Base-by-base conservation (phyloP, 2,888 invertebrate genomes). In the Mellilla xanthometata region DNA sequence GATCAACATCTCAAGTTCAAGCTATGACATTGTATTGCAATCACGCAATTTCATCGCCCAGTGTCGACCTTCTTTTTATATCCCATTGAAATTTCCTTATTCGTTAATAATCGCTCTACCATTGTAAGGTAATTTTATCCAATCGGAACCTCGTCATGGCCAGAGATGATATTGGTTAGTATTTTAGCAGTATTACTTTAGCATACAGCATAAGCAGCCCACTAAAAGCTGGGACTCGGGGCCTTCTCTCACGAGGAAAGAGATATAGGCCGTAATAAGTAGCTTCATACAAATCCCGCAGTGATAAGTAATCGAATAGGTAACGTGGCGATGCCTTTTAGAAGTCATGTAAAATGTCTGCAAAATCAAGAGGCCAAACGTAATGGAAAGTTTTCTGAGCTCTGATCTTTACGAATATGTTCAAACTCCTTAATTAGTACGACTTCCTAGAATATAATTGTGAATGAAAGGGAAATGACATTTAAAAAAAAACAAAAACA, bases 51-150 rank as follows among this genome's bases (percentile, higher is more conserved):
- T 44, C 38, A 28, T 27, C 9, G 3, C 10, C 10, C 12, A 9
- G 8, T 28, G 15, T 29, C 15, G 19, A 22, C 22, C 11, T 28
- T 23, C 9, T 33, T 34, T 19, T 28, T 43, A 36, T 30, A 5
- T 5, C 15, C 27, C 28, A 39, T 33, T 39, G 38, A 33, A 13
- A 27, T 33, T 44, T 39, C 44, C 38, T 44, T 39, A 38, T 29
- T 12, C 11, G 32, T 12, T 33, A n/a, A 29, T 38, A 35, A 36
- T 36, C 27, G 13, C 6, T n/a, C n/a, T 9, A 11, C 9, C 11
- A 33, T 43, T 38, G 22, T 10, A 27, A 32, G 12, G 13, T 33
- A 32, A 44, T 44, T 38, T 32, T 13, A 28, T 28, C 23, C 27
- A 27, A 38, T 43, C 36, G 32, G 36, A 27, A 38, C 19, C 19